Base-by-base conservation (phyloP, 2,797 vertebrate genomes). In the Halcyon chelicuti region DNA sequence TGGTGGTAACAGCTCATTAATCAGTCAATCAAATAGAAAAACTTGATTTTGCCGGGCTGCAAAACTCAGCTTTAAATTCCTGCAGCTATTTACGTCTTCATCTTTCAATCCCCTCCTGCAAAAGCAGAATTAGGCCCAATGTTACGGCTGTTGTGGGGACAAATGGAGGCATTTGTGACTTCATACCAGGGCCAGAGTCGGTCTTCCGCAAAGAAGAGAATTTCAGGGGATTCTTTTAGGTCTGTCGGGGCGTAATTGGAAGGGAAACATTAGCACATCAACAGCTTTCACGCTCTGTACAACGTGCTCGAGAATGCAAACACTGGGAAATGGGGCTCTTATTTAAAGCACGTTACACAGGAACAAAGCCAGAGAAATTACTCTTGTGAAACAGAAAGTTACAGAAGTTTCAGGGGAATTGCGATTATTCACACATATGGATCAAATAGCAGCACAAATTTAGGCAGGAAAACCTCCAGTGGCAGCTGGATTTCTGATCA, bases 1-100 rank as follows among this genome's bases (percentile, higher is more conserved):
- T 78, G 83, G 57, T 52, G 75, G 85, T 26, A 89, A 57, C 18
- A 63, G 63, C 72, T 91, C 78, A 54, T 91, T 77, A 86, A 79
- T 90, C 90, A 79, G 47, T 75, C 92, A 86, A 25, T 85, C 66
- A 88, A 77, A 91, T 2, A 91, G 55, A 73, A 80, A 88, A 74
- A 42, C 46, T 68, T 44, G 44, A 29, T 76, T 49, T 60, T 65
- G 42, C 28, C 17, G 20, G 26, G 55, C 42, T 63, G 21, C 10
- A 21, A 42, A 85, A 49, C 47, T 42, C 8, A 31, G 58, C 62
- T 44, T 75, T 46, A 29, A 76, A 71, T n/a, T 54, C 86, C 66
- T 81, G 22, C 49, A 39, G 77, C 78, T 81, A 51, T 49, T 76
- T 62, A 26, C 37, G 66, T 42, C 61, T 73, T 68, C 17, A 15